These are phyloP conservation scores for Megamerina dolium DNA, from an alignment of 2,888 invertebrate genomes.

Conservation along the genomic window DNA sequence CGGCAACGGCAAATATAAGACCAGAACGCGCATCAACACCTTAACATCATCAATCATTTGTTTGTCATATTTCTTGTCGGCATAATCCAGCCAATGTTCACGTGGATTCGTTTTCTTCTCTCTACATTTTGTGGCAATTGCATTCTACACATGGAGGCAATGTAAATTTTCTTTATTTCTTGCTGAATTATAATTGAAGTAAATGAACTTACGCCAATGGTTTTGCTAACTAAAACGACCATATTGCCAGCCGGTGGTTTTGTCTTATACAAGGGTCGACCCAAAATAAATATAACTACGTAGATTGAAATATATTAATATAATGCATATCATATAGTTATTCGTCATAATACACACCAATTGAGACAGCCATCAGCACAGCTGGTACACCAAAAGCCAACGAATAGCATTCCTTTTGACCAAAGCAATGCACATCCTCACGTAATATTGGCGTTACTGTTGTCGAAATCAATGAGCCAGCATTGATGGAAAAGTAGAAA, in stretches of 20 bases:
- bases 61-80: conserved; percentile 65
- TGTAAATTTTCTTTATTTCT: too few species aligned
- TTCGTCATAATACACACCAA: conserved; percentile 52
- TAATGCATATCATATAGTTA: background rate
- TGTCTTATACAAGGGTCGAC: conserved; percentile 59
- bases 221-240: conserved; percentile 58
- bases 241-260: conserved; percentile 65
- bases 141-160: conserved; percentile 47
- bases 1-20: conserved; percentile 78
- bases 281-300: conserved; percentile 66
- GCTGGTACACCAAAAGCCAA: conserved; percentile 75
- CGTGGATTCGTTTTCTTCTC: conserved; percentile 51
- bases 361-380: conserved; percentile 61
- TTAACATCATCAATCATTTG: conserved; percentile 64
- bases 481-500: conserved; percentile 64
- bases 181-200: background rate
- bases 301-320: conserved; percentile 20
- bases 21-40: conserved; percentile 67
- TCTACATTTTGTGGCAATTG: conserved; percentile 46
- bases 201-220: conserved; percentile 57
- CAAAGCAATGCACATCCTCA: conserved; percentile 61
- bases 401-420: conserved; percentile 62
- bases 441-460: conserved; percentile 68
- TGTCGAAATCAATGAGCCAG: conserved; percentile 67
- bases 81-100: conserved; percentile 84